Conservation (phyloP, 2,797 vertebrate species). For the Sparus aurata region DNA sequence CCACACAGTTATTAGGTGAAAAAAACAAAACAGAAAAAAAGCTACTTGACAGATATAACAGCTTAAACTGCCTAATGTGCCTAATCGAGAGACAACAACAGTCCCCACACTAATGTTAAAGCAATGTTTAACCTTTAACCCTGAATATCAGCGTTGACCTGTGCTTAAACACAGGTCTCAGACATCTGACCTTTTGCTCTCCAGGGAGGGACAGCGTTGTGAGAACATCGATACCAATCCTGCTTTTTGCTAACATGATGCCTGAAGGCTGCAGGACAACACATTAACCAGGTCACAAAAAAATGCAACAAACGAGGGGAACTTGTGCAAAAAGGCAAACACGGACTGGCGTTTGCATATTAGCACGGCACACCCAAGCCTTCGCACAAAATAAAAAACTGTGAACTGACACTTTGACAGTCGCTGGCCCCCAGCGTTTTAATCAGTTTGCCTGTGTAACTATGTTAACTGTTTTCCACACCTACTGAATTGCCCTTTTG, state of each 20-base stretch:
- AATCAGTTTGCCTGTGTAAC: constrained; percentile 71
- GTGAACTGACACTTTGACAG: constrained; percentile 29
- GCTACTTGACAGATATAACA: background rate
- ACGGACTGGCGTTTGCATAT: constrained; percentile 14
- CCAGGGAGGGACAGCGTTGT: constrained; percentile 24
- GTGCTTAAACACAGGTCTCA: constrained; percentile 30
- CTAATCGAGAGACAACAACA: constrained; percentile 6
- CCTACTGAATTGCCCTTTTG: no score
- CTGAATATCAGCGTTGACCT: constrained; percentile 54
- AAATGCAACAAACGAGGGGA: constrained; percentile 1
- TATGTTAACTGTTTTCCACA: constrained; percentile 58
- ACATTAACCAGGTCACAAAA: background rate
- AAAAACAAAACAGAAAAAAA: background rate
- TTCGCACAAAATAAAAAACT: constrained; percentile 35
- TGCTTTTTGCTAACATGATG: constrained; percentile 22
- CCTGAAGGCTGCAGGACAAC: background rate
- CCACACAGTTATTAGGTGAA: background rate
- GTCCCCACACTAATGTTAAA: constrained; percentile 15
- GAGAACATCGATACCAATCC: constrained; percentile 37
- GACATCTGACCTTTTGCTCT: constrained; percentile 58
- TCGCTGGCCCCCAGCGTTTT: constrained; percentile 45
- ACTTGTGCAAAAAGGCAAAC: constrained; percentile 18
- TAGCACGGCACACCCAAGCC: constrained; percentile 48
- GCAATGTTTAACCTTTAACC: constrained; percentile 57
- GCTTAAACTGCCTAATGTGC: background rate